Evolutionary conservation across 2,797 vertebrate genomes (phyloP), one percentile per base, ranked within the genome.

Genomic region (Micrastur ruficollis): DNA sequence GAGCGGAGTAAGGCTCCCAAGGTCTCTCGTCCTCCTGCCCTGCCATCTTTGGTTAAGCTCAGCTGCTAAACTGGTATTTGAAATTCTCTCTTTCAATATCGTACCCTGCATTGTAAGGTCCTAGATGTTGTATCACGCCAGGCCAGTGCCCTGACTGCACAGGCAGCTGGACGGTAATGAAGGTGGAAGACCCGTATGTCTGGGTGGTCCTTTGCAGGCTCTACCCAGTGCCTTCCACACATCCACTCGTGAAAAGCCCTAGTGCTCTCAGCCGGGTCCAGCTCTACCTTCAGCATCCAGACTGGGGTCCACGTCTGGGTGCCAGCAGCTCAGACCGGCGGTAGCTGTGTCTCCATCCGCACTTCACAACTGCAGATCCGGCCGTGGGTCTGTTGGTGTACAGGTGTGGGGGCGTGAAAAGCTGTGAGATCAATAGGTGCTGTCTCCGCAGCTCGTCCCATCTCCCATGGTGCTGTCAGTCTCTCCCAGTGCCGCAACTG

Each of bases 11-110:
- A 75, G 27, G 29, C 68, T 86, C 58, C 75, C 68, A 62, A 86
- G n/a, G 22, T 73, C 56, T 86, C 47, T 74, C 27, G 59, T 63
- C n/a, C 65, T 90, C 22, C 52, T 59, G 27, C 44, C 55, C 68
- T 92, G 75, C 25, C 61, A 73, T n/a, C 4, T 20, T 55, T 63
- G 47, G 38, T 89, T 90, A 88, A 76, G 29, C 59, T 94, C 65
- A 84, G 27, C 55, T 81, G 55, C 59, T 80, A 88, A 88, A 80
- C 23, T 86, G 75, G 63, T 73, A 86, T 94, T 96, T 95, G 66
- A 31, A 79, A 58, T 26, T 31, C 32, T 83, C 50, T 62, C 38
- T 88, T 82, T 93, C 93, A 88, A 95, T 88, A 65, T 76, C 80
- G 63, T 42, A 32, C 16, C 50, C 47, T 73, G 50, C 59, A n/a